phyloP scores from a whole-genome alignment of 1,140 invertebrate genomes.

The Latrodectus geometricus region DNA sequence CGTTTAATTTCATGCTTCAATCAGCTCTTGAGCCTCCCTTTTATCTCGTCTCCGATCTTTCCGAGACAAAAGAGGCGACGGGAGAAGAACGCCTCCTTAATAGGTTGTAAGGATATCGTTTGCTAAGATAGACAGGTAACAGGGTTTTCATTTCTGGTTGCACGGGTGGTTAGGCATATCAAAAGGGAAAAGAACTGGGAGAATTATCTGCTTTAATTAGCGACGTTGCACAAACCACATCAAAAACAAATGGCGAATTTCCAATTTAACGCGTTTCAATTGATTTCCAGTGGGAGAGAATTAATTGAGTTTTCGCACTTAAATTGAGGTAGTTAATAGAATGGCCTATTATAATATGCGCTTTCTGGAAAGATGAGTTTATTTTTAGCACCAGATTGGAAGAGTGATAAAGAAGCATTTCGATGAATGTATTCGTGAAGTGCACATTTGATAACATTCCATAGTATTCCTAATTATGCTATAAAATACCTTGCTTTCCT shows the following conservation, averaged over 20 bases:
- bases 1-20: conserved; percentile 54
- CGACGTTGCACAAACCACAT: too few species aligned
- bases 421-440: too few species aligned
- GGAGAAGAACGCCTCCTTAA: conserved; percentile 24
- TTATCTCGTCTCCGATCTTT: conserved; percentile 27
- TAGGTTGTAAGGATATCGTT: conserved; percentile 25
- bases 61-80: conserved; percentile 2
- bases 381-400: too few species aligned
- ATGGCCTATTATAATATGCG: too few species aligned
- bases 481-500: too few species aligned
- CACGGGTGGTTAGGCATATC: conserved; percentile 2
- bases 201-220: not conserved
- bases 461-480: too few species aligned
- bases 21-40: conserved; percentile 12
- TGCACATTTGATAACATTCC: too few species aligned
- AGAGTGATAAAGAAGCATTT: too few species aligned
- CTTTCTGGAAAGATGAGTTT: too few species aligned
- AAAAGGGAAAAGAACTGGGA: not conserved
- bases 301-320: not conserved
- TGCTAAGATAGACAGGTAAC: not conserved
- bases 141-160: conserved; percentile 6
- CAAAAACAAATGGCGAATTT: not conserved
- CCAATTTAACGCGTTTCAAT: not conserved
- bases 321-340: too few species aligned
- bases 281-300: not conserved